phyloP scores from a whole-genome alignment of 2,888 invertebrate species.

The Limnephilus auricula region DNA sequence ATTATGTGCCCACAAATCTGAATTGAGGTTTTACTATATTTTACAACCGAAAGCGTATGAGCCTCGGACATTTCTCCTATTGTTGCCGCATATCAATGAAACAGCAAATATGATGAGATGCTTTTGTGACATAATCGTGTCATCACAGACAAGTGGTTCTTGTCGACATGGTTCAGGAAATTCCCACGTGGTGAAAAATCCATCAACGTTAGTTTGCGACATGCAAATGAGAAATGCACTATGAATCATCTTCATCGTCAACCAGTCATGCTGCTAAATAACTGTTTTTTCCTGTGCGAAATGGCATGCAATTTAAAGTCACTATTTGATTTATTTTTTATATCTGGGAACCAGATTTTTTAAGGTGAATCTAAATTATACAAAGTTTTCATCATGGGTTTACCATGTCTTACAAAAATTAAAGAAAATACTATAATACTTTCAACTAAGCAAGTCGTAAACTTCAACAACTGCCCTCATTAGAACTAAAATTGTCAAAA shows the following conservation, averaged over 20 bases:
- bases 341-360: not conserved
- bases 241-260: not conserved
- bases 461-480: too few species aligned
- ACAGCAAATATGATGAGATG: not conserved
- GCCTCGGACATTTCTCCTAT: not conserved
- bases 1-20: not conserved
- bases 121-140: not conserved
- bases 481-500: too few species aligned
- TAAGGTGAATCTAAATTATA: not conserved
- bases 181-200: not conserved
- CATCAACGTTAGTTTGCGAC: not conserved
- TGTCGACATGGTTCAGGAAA: not conserved
- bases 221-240: not conserved
- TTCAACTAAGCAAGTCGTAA: not conserved
- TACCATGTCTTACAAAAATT: not conserved
- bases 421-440: not conserved
- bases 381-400: not conserved
- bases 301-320: not conserved
- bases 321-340: too few species aligned
- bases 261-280: not conserved
- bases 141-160: not conserved
- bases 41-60: not conserved
- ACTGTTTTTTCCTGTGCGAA: not conserved
- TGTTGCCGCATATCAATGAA: not conserved
- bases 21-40: not conserved